Evolutionary conservation across 1,140 invertebrate genomes (phyloP), one percentile per base, ranked within the genome.

Genomic region (Aphaenogaster rudis): DNA sequence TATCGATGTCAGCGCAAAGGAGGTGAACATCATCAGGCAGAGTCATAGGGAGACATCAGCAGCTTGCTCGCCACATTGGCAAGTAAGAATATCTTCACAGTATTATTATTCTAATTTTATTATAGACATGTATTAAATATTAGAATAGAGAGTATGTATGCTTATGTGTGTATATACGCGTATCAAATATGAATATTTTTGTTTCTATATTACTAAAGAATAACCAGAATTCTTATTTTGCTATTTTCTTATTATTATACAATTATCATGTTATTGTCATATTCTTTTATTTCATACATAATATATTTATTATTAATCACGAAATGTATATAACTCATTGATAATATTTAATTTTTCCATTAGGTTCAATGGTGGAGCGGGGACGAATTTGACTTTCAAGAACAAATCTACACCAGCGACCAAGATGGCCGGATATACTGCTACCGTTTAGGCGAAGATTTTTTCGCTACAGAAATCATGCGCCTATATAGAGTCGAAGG

Each of bases 1-100:
- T 1, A 96, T 98, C 63, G 97, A 98, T 91, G 96, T 97, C 3
- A 97, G 96, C 3, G 95, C 92, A 1, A 95, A 95, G 81, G 88
- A 96, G 2, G 91, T 96, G 0, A 95, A 95, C 2, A 93, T 96
- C 0, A 92, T 97, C 4, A 96, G 96, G 0, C 89, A 94, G 33
- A 97, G 96, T 36, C 93, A 96, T 57, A 95, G 96, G 21, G 94
- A 93, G 4, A 96, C 95, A 0, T 96, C 96, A 45, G 96, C 96
- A 0, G 96, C 96, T 57, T 97, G 96, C 86, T 97, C 97, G 74
- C 97, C 97, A 0, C 96, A 97, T 33, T 97, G 97, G 96, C 94
- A 96, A 96, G 80, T 84, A 81, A 54, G 4, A 71, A 42, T 36
- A 0, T 39, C n/a, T 9, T 61, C 5, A 11, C 17, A 1, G 0